A percentile compares a stretch with the other conserved stretches of the same genome.
phyloP scores from a whole-genome alignment of 2,113 vertebrate species.

The Callaeas wilsoni region DNA sequence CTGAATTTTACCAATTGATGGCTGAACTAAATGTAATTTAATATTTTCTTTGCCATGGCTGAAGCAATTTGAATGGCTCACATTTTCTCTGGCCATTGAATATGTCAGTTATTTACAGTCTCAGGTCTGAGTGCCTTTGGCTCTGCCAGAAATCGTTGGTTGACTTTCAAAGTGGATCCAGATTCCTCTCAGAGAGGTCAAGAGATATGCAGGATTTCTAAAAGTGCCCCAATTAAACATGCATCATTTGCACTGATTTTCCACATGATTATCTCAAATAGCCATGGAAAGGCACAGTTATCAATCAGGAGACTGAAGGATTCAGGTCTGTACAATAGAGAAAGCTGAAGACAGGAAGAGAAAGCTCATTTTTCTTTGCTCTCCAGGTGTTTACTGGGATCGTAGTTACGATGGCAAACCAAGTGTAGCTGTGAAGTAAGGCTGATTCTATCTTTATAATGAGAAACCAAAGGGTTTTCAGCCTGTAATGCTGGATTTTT shows the following conservation, averaged over 20 bases:
- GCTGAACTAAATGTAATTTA: not conserved
- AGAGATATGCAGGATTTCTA: conserved; percentile 46
- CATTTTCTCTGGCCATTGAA: not conserved
- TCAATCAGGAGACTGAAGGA: conserved; percentile 32
- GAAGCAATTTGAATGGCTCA: not conserved
- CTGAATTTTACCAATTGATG: not conserved
- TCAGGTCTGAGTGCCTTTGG: not conserved
- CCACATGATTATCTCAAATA: conserved; percentile 61
- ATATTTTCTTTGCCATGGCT: not conserved
- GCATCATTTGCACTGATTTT: conserved; percentile 61
- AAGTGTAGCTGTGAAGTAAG: not conserved
- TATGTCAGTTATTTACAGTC: not conserved
- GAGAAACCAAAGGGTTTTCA: not conserved
- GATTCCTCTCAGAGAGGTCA: not conserved
- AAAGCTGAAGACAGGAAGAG: not conserved
- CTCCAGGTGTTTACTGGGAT: not conserved
- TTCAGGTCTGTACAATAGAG: not conserved
- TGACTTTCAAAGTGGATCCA: conserved; percentile 49
- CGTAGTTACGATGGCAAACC: not conserved
- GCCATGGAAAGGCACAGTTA: conserved; percentile 26
- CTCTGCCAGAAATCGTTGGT: not conserved
- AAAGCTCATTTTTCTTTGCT: not conserved
- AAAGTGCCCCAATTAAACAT: conserved; percentile 41
- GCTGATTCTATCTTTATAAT: not conserved
- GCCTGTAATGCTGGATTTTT: not conserved